Evolutionary conservation across 2,797 vertebrate genomes (phyloP).

Genomic region (Coranthus polyacanthus): DNA sequence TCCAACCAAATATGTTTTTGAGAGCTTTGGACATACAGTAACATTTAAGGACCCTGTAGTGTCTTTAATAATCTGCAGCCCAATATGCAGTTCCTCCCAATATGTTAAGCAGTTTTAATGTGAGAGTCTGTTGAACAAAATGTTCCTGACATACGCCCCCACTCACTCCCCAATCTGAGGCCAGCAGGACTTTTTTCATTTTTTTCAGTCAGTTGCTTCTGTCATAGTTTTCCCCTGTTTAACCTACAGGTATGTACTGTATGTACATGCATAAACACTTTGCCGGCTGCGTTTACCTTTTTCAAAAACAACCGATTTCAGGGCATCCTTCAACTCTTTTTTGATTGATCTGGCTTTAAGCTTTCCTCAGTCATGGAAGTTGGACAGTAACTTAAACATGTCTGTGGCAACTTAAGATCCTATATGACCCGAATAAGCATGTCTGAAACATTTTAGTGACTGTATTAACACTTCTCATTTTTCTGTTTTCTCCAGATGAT

Average conservation of each 20-base stretch:
- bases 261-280: neutral
- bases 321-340: constrained; percentile 12
- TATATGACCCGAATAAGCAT: neutral
- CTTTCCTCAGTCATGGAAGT: neutral
- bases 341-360: constrained; percentile 16
- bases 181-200: constrained; percentile 24
- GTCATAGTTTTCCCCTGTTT: constrained; percentile 3
- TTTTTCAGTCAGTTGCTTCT: too few species aligned
- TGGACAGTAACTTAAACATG: neutral
- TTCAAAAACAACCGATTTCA: neutral
- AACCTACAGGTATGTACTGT: neutral
- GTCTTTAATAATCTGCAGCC: neutral
- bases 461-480: constrained; percentile 16
- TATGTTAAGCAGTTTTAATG: constrained; percentile 17
- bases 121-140: constrained; percentile 57
- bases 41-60: neutral
- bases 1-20: neutral
- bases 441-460: neutral
- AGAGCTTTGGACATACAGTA: neutral
- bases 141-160: constrained; percentile 55
- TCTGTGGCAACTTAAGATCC: neutral
- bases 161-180: constrained; percentile 36
- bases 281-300: neutral
- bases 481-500: constrained; percentile 85
- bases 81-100: neutral